These are phyloP conservation scores for Ptilodon capucinus DNA, from an alignment of 2,888 invertebrate species.

Conservation along the genomic window DNA sequence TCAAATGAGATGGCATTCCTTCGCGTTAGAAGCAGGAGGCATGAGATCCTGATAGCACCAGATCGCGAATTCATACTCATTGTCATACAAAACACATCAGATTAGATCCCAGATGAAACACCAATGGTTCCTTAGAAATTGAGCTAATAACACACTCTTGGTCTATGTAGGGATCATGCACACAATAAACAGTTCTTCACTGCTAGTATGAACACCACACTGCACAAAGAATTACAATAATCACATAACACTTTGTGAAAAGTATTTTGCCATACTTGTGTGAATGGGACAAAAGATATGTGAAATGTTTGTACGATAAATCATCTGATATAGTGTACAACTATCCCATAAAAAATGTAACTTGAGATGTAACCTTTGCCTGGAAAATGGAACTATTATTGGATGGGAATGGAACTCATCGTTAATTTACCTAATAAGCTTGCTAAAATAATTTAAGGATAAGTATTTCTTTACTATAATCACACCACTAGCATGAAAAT, in stretches of 20 bases:
- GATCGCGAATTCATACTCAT: constrained; percentile 97
- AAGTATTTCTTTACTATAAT: background rate
- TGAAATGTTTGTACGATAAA: too few relatives aligned
- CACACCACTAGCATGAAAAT: too few relatives aligned
- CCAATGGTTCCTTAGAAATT: background rate
- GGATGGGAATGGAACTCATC: background rate
- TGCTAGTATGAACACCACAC: too few relatives aligned
- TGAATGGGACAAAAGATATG: too few relatives aligned
- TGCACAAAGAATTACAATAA: too few relatives aligned
- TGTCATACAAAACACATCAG: constrained; percentile 93
- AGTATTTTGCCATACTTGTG: too few relatives aligned
- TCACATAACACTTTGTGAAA: too few relatives aligned
- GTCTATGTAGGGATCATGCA: background rate
- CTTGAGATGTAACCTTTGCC: too few relatives aligned
- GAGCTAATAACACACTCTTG: too few relatives aligned
- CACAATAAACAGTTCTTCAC: too few relatives aligned
- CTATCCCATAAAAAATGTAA: too few relatives aligned
- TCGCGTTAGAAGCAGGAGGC: constrained; percentile 96
- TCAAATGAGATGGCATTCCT: constrained; percentile 98
- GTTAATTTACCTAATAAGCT: background rate
- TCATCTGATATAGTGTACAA: too few relatives aligned
- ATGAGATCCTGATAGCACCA: constrained; percentile 99
- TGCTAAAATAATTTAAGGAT: background rate
- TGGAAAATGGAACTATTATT: background rate
- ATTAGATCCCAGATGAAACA: constrained; percentile 40